Conservation (phyloP, 53 echinoderm and acorn worm genomes). For the Mesocentrotus franciscanus region DNA sequence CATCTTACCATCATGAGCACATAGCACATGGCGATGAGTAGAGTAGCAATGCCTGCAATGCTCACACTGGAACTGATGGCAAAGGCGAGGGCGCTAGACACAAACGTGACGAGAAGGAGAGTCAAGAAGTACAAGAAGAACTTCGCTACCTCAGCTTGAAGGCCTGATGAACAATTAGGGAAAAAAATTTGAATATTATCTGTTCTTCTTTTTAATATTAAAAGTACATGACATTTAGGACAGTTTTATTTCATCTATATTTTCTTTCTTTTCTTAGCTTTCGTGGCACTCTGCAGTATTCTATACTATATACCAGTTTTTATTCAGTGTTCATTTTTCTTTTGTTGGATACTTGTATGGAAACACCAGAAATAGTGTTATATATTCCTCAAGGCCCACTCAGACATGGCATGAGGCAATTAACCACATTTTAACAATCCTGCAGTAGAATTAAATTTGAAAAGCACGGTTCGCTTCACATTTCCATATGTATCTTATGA, state of each 20-base stretch:
- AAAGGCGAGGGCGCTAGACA: slow-evolving; percentile 85
- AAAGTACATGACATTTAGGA: too few species aligned
- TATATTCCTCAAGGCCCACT: too few species aligned
- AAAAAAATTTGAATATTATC: neutral
- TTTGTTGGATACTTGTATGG: too few species aligned
- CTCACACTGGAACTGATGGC: slow-evolving; percentile 83
- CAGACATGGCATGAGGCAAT: too few species aligned
- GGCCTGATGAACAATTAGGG: slow-evolving; percentile 55
- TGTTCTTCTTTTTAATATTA: neutral
- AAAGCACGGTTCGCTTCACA: too few species aligned
- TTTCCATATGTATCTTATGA: too few species aligned
- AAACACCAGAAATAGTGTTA: too few species aligned
- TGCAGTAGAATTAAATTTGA: too few species aligned
- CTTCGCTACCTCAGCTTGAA: slow-evolving; percentile 61
- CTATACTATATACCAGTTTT: too few species aligned
- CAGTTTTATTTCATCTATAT: neutral
- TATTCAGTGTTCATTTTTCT: too few species aligned
- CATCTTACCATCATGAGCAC: slow-evolving; percentile 91
- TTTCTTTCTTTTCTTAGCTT: too few species aligned
- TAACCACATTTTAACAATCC: too few species aligned
- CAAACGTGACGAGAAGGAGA: slow-evolving; percentile 75
- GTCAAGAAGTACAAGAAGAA: slow-evolving; percentile 87
- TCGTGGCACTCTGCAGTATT: neutral
- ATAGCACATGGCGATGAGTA: slow-evolving; percentile 77
- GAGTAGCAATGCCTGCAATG: slow-evolving; percentile 75